Percentiles rank a stretch among this genome's conserved stretches.
phyloP scores from a whole-genome alignment of 2,888 invertebrate genomes.

The Osmoderma eremita region DNA sequence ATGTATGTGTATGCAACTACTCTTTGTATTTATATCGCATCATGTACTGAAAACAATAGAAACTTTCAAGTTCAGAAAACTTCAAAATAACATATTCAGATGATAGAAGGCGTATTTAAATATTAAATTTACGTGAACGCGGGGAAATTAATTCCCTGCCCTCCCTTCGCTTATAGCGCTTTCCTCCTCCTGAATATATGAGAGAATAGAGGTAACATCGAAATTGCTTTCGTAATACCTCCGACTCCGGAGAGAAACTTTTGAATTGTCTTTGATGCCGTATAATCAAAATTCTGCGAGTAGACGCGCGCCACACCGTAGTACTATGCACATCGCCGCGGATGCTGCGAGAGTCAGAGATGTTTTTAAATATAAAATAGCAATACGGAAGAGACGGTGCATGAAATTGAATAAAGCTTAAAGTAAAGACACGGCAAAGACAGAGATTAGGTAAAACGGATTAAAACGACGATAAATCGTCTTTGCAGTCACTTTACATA shows the following conservation, averaged over 20 bases:
- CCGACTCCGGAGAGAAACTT: constrained; percentile 38
- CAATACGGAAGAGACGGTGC: constrained; percentile 58
- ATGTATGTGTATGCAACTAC: too few species aligned
- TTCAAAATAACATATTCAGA: constrained; percentile 36
- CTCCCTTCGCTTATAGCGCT: constrained; percentile 28
- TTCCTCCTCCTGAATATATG: constrained; percentile 23
- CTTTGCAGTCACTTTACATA: constrained; percentile 22
- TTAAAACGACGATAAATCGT: constrained; percentile 50
- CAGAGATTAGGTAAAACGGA: constrained; percentile 48
- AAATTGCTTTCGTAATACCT: constrained; percentile 40
- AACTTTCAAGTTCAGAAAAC: constrained; percentile 21
- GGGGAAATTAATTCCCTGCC: constrained; percentile 34
- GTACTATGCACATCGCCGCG: constrained; percentile 17
- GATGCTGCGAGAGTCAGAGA: constrained; percentile 43
- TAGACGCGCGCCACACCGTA: constrained; percentile 16
- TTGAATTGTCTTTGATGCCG: constrained; percentile 42
- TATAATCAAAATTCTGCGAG: constrained; percentile 43
- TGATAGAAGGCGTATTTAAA: constrained; percentile 36
- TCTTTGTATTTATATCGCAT: neutral
- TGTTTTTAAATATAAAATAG: constrained; percentile 56
- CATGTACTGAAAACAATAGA: constrained; percentile 19
- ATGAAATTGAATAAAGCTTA: constrained; percentile 61
- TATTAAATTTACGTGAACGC: constrained; percentile 37
- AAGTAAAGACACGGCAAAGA: constrained; percentile 50
- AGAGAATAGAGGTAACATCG: constrained; percentile 36